Percentiles rank a stretch among this genome's conserved stretches.
phyloP scores from a whole-genome alignment of 2,797 vertebrate species.

The Acanthis flammea region DNA sequence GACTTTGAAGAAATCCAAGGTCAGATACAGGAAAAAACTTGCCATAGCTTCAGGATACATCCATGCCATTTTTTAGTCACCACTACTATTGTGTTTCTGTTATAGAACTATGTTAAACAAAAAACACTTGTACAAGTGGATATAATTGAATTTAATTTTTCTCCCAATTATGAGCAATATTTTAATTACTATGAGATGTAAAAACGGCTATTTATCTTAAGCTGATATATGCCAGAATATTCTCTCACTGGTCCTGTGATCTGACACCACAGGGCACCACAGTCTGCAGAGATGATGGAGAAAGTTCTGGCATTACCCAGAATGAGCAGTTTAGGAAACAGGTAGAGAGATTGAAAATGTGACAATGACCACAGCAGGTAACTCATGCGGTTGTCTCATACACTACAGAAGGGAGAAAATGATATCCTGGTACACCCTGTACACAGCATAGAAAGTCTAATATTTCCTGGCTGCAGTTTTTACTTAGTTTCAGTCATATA shows the following conservation, averaged over 20 bases:
- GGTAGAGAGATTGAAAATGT: neutral
- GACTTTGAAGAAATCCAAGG: neutral
- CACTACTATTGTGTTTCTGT: neutral
- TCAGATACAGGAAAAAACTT: neutral
- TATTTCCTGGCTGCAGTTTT: neutral
- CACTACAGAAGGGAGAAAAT: neutral
- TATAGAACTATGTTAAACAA: neutral
- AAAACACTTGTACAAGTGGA: neutral
- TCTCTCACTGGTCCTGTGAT: neutral
- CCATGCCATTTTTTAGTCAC: neutral
- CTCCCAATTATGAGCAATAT: neutral
- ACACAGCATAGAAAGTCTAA: neutral
- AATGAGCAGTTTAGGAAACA: neutral
- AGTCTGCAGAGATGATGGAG: neutral
- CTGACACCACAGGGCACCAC: neutral
- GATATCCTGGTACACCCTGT: neutral
- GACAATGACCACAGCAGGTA: neutral
- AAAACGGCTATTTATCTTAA: neutral
- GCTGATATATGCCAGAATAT: neutral
- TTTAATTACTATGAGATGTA: neutral
- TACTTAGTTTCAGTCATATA: neutral
- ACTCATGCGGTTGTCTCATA: neutral
- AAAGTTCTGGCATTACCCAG: neutral
- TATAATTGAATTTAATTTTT: neutral
- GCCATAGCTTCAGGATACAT: neutral